Conservation (phyloP, 2,888 invertebrate genomes). For the Lymantria dispar region DNA sequence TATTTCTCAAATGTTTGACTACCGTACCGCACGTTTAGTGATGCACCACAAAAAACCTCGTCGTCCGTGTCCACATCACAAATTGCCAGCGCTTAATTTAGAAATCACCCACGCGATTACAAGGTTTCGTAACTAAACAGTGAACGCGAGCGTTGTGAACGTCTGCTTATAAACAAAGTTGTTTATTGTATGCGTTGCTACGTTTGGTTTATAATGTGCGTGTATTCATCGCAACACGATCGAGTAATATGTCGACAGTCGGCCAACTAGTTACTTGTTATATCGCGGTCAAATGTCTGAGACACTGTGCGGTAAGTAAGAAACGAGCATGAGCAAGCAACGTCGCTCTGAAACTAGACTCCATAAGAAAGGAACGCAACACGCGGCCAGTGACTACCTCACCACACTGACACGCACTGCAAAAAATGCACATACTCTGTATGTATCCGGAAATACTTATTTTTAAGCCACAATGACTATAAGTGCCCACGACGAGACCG, state of each 20-base stretch:
- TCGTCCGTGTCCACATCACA: constrained; percentile 59
- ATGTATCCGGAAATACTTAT: constrained; percentile 33
- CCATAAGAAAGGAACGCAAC: constrained; percentile 56
- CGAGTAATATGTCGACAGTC: constrained; percentile 28
- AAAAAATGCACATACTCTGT: constrained; percentile 38
- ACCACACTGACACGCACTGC: constrained; percentile 30
- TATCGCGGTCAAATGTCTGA: constrained; percentile 10
- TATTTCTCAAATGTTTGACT: constrained; percentile 31
- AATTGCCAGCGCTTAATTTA: constrained; percentile 60
- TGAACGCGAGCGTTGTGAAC: constrained; percentile 49
- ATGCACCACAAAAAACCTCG: constrained; percentile 50
- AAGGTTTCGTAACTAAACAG: constrained; percentile 64
- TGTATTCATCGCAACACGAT: constrained; percentile 47
- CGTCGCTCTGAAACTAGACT: constrained; percentile 56
- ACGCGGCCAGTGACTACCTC: constrained; percentile 44
- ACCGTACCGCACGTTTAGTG: constrained; percentile 24
- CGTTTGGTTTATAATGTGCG: constrained; percentile 43
- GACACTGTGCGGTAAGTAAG: constrained; percentile 28
- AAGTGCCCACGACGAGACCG: neutral
- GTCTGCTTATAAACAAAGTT: constrained; percentile 67
- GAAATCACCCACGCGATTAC: constrained; percentile 68
- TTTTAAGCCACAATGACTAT: constrained; percentile 2
- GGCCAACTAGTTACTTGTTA: constrained; percentile 27
- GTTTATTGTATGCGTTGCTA: constrained; percentile 40
- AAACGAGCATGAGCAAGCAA: constrained; percentile 51